These are phyloP conservation scores for Aramus guarauna DNA, from an alignment of 2,113 vertebrate genomes.

Conservation along the genomic window DNA sequence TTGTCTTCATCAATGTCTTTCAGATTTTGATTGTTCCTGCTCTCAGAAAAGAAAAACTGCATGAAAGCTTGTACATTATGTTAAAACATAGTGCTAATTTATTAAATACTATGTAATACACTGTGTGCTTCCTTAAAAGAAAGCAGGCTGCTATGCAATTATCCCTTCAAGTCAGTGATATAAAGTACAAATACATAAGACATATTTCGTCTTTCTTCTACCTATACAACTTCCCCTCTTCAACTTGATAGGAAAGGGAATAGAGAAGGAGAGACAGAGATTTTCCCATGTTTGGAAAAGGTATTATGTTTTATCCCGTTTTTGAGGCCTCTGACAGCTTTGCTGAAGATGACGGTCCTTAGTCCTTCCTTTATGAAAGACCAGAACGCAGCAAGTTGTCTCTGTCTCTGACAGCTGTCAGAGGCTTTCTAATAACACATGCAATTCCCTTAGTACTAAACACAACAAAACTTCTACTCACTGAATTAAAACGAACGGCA, in stretches of 20 bases:
- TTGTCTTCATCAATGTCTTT: not conserved
- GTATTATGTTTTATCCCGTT: not conserved
- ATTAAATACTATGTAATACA: not conserved
- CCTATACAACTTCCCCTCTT: not conserved
- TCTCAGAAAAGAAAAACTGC: not conserved
- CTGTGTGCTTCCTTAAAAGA: not conserved
- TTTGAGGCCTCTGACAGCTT: not conserved
- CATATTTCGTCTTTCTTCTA: not conserved
- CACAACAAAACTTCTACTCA: constrained; percentile 7
- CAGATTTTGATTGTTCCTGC: not conserved
- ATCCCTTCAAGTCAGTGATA: not conserved
- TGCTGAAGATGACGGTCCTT: not conserved
- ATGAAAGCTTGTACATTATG: not conserved
- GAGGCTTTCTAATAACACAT: not conserved
- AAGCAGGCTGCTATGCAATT: not conserved
- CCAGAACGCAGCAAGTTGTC: not conserved
- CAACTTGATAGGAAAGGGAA: not conserved
- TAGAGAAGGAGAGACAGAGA: not conserved
- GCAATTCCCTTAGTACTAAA: constrained; percentile 18
- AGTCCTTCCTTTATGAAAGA: not conserved
- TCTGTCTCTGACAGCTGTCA: not conserved
- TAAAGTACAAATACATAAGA: not conserved
- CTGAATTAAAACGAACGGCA: not conserved
- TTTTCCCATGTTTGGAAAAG: not conserved
- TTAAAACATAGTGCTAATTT: not conserved